Conservation (phyloP, 92 coral and sea anemone species). For the Paramuricea clavata region DNA sequence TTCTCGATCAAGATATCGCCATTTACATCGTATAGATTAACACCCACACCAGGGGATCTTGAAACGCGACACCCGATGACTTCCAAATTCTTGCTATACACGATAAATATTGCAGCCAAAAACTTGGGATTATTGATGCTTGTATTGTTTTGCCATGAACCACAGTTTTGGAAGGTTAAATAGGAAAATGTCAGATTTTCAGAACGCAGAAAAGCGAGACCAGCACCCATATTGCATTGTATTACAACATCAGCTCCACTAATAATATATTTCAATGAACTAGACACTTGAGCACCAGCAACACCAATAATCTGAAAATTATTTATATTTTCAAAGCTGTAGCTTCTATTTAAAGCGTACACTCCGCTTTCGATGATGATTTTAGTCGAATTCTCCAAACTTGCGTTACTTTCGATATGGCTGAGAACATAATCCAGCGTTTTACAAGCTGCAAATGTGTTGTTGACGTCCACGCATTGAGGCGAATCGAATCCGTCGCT, state of each 20-base stretch:
- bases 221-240: conserved; percentile 21
- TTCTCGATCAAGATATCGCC: conserved; percentile 49
- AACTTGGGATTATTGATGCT: conserved; percentile 35
- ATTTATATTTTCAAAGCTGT: conserved; percentile 6
- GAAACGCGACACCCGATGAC: conserved; percentile 21
- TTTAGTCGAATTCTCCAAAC: conserved; percentile 2
- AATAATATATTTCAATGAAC: background rate
- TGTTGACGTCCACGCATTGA: background rate
- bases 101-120: conserved; percentile 47
- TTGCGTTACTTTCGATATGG: background rate
- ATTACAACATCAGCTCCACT: background rate
- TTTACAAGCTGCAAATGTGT: background rate
- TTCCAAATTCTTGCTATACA: conserved; percentile 34
- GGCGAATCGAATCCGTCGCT: background rate
- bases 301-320: background rate
- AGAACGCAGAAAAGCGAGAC: conserved; percentile 14
- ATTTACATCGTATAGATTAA: conserved; percentile 50
- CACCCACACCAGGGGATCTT: conserved; percentile 61
- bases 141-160: conserved; percentile 38
- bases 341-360: conserved; percentile 9
- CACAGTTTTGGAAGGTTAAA: conserved; percentile 13
- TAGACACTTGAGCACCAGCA: background rate
- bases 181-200: conserved; percentile 7
- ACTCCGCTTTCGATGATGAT: conserved; percentile 10
- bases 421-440: conserved; percentile 28